phyloP scores from a whole-genome alignment of 2,797 vertebrate species.

The Anguilla pacifica region DNA sequence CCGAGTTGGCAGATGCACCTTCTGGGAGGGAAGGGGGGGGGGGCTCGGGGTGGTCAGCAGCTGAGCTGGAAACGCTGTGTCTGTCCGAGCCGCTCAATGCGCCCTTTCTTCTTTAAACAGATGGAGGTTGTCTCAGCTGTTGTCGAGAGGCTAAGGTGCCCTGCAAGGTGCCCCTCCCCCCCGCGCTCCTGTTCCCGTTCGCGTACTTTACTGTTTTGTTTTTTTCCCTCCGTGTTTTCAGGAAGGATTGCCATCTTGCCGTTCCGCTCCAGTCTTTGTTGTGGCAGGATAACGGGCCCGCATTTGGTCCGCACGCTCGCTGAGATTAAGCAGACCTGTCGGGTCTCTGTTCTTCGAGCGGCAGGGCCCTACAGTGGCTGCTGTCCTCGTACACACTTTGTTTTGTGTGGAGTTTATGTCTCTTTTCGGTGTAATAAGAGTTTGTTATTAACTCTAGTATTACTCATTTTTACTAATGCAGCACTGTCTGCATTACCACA shows the following conservation, averaged over 20 bases:
- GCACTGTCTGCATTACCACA: neutral
- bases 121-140: conserved; percentile 12
- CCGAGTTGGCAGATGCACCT: conserved; percentile 8
- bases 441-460: neutral
- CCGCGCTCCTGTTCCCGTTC: neutral
- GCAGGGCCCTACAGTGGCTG: neutral
- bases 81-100: conserved; percentile 1
- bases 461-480: neutral
- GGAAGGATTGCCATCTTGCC: neutral
- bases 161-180: neutral
- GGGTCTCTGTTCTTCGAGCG: neutral
- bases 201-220: neutral
- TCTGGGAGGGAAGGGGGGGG: neutral
- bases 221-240: neutral
- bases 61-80: neutral
- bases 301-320: neutral
- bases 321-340: neutral
- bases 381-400: neutral
- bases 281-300: neutral
- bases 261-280: neutral
- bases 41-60: neutral
- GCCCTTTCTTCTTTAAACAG: neutral
- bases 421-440: neutral
- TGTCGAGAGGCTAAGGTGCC: neutral
- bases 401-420: neutral